Conservation (phyloP, 2,888 invertebrate genomes). For the Bombylius discolor region DNA sequence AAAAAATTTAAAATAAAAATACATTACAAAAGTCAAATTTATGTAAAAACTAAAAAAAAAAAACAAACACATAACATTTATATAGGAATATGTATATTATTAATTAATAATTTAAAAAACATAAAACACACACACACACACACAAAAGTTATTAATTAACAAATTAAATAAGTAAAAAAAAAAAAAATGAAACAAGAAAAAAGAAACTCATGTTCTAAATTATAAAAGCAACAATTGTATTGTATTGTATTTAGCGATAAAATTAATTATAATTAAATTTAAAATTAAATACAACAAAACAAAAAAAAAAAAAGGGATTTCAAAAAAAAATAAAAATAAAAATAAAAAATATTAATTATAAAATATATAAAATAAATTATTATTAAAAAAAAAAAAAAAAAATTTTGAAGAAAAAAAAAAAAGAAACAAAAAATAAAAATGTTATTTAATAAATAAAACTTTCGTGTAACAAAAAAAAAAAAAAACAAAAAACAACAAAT, state of each 20-base stretch:
- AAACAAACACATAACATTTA: no score
- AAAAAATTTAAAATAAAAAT: no score
- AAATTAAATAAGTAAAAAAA: conserved; percentile 7
- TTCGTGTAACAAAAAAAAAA: no score
- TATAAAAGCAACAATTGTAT: not conserved
- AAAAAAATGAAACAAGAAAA: conserved; percentile 4
- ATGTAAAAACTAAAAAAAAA: no score
- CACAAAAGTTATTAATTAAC: no score
- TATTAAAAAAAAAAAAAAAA: not conserved
- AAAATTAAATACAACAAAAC: not conserved
- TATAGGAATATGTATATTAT: no score
- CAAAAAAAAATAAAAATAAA: not conserved
- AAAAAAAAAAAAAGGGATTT: not conserved
- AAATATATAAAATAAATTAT: not conserved
- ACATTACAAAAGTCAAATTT: no score
- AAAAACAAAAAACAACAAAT: no score
- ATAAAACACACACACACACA: no score
- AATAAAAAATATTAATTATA: not conserved
- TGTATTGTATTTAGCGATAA: not conserved
- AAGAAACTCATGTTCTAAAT: not conserved
- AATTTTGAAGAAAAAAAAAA: not conserved
- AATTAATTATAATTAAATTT: not conserved
- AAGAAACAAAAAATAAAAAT: not conserved
- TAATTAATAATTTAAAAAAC: no score
- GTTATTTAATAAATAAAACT: no score